phyloP scores from a whole-genome alignment of 2,797 vertebrate species.

The Hoplostethus mediterraneus region DNA sequence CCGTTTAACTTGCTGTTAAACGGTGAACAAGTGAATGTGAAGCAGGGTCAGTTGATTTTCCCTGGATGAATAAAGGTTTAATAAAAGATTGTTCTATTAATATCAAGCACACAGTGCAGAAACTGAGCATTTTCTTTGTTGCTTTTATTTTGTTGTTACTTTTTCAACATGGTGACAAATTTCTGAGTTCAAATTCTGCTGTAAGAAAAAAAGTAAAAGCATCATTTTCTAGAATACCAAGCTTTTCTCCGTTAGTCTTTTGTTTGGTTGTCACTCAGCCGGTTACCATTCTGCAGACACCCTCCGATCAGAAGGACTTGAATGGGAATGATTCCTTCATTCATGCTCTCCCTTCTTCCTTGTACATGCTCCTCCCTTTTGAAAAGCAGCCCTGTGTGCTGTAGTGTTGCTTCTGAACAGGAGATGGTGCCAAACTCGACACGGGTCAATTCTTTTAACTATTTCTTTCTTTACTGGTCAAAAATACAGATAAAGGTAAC shows the following conservation, averaged over 20 bases:
- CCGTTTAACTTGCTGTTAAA: background rate
- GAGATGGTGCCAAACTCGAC: constrained; percentile 80
- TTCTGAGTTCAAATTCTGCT: too few relatives aligned
- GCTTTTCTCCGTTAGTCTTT: too few relatives aligned
- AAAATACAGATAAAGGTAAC: background rate
- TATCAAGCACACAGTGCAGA: too few relatives aligned
- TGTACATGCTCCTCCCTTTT: constrained; percentile 13
- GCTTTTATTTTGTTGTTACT: too few relatives aligned
- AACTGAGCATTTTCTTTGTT: too few relatives aligned
- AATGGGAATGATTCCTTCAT: background rate
- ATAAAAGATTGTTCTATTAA: too few relatives aligned
- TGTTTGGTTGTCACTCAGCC: too few relatives aligned
- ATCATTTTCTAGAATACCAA: too few relatives aligned
- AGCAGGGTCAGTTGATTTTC: too few relatives aligned
- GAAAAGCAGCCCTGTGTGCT: constrained; percentile 10
- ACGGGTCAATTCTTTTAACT: constrained; percentile 8
- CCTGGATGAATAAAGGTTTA: too few relatives aligned
- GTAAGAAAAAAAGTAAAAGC: too few relatives aligned
- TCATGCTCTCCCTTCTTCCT: background rate
- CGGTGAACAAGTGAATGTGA: background rate
- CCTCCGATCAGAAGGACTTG: background rate
- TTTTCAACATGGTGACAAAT: too few relatives aligned
- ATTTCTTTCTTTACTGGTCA: background rate
- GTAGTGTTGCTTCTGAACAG: constrained; percentile 70
- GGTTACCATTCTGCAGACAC: background rate